Evolutionary conservation across 2,797 vertebrate species (phyloP).

Genomic region (Myotis myotis): DNA sequence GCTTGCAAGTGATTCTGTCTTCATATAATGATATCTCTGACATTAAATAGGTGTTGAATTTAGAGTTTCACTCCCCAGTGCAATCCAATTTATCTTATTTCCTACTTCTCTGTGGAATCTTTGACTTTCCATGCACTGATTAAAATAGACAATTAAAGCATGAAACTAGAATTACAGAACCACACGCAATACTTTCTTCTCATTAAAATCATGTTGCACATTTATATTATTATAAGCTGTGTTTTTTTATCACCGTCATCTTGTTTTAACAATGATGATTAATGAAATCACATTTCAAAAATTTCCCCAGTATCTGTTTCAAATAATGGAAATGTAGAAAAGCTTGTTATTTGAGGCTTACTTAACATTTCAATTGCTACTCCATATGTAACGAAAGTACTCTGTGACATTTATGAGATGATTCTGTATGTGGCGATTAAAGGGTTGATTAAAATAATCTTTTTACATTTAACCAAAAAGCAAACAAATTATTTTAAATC

Average conservation of each 20-base stretch:
- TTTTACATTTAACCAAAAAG: background rate
- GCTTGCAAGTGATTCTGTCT: background rate
- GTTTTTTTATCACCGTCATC: conserved; percentile 17
- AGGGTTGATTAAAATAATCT: background rate
- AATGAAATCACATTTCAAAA: conserved; percentile 45
- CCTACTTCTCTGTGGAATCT: background rate
- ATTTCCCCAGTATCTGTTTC: background rate
- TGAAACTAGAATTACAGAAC: background rate
- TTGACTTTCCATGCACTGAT: background rate
- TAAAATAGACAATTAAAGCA: background rate
- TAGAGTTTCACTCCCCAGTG: background rate
- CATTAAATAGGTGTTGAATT: background rate
- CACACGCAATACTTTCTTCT: background rate
- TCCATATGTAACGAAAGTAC: background rate
- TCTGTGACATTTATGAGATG: conserved; percentile 48
- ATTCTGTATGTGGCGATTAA: background rate
- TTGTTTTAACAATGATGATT: background rate
- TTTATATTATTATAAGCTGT: background rate
- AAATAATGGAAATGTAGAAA: conserved; percentile 14
- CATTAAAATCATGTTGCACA: background rate
- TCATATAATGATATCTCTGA: background rate
- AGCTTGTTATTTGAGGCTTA: background rate
- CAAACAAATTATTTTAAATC: background rate
- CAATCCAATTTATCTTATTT: conserved; percentile 13
- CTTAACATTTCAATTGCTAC: background rate